Conservation (phyloP, 2,888 invertebrate genomes). For the Scotopteryx bipunctaria region DNA sequence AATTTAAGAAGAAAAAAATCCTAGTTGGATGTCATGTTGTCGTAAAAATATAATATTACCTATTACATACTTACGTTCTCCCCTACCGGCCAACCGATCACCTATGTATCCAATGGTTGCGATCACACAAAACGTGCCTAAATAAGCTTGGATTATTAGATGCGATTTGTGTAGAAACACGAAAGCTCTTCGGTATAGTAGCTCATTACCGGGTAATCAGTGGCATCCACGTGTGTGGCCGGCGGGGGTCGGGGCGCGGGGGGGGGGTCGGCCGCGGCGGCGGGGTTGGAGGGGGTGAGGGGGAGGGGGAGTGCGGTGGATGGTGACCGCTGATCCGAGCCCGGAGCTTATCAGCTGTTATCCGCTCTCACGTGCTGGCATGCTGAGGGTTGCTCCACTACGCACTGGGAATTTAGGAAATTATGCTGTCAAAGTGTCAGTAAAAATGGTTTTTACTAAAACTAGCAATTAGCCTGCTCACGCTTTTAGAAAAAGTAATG, state of each 20-base stretch:
- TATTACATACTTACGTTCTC: too few species aligned
- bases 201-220: conserved; percentile 21
- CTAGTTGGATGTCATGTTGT: too few species aligned
- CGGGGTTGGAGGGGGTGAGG: too few species aligned
- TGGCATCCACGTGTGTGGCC: conserved; percentile 14
- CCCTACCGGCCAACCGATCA: too few species aligned
- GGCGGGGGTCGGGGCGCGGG: not conserved
- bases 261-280: too few species aligned
- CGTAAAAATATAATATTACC: too few species aligned
- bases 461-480: too few species aligned
- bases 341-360: conserved; percentile 11
- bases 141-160: too few species aligned
- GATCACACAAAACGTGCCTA: too few species aligned
- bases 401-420: not conserved
- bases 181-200: conserved; percentile 2
- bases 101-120: too few species aligned
- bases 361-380: conserved; percentile 2
- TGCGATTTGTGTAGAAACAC: not conserved
- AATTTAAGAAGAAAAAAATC: too few species aligned
- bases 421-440: not conserved
- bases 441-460: too few species aligned
- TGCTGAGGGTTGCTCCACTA: not conserved
- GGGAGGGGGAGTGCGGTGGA: not conserved
- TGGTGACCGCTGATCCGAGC: conserved; percentile 7
- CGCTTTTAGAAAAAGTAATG: not conserved